Conservation (phyloP, 2,888 invertebrate genomes). For the Drosophila eohydei region DNA sequence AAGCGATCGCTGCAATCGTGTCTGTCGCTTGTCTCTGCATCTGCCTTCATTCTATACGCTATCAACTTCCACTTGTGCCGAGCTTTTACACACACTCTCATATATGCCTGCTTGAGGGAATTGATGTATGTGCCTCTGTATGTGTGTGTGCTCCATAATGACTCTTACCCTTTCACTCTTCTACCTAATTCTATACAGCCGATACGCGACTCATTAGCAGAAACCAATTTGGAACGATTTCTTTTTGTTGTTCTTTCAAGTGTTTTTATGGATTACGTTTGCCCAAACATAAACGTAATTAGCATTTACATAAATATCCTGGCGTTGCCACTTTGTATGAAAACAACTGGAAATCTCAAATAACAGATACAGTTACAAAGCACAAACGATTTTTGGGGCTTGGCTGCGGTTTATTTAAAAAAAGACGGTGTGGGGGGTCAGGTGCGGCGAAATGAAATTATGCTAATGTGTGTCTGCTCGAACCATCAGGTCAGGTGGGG, state of each 20-base stretch:
- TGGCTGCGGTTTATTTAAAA: conserved; percentile 17
- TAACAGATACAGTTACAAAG: conserved; percentile 25
- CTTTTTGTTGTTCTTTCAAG: conserved; percentile 11
- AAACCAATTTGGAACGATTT: neutral
- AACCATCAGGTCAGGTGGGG: conserved; percentile 22
- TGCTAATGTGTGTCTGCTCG: conserved; percentile 19
- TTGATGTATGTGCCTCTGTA: neutral
- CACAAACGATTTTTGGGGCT: conserved; percentile 33
- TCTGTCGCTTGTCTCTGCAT: conserved; percentile 8
- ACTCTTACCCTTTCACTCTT: conserved; percentile 11
- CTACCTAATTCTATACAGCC: conserved; percentile 17
- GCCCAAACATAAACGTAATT: neutral
- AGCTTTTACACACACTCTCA: conserved; percentile 6
- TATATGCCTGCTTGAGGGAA: neutral
- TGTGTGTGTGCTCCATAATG: conserved; percentile 3
- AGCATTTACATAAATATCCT: conserved; percentile 25
- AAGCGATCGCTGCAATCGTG: conserved; percentile 27
- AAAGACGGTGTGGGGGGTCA: no score
- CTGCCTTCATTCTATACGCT: conserved; percentile 5
- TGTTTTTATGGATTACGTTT: conserved; percentile 17
- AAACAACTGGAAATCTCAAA: conserved; percentile 21
- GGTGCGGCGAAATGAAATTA: conserved; percentile 32
- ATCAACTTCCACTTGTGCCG: conserved; percentile 29
- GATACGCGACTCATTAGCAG: conserved; percentile 39
- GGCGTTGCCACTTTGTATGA: conserved; percentile 3